phyloP scores from a whole-genome alignment of 2,113 vertebrate genomes.

The Gasterosteus nipponicus region DNA sequence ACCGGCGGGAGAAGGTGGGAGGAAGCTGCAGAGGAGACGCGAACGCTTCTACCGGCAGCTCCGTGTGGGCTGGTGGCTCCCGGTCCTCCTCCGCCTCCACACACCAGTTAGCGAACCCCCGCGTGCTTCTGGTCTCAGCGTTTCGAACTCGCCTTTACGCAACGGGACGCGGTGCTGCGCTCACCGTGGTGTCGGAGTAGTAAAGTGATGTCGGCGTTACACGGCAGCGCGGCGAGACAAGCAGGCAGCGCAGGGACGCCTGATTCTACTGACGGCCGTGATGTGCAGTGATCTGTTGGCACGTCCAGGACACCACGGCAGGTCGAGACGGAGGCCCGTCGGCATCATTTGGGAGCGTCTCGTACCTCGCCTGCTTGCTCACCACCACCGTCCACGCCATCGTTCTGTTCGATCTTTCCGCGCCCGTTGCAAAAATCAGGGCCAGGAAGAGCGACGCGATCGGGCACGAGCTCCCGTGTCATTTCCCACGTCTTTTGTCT shows the following conservation, averaged over 20 bases:
- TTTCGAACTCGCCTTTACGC: conserved; percentile 56
- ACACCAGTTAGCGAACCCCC: conserved; percentile 68
- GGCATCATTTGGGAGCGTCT: neutral
- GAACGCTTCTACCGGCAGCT: conserved; percentile 57
- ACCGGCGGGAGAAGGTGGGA: conserved; percentile 66
- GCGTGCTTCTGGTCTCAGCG: conserved; percentile 63
- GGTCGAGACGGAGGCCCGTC: conserved; percentile 4
- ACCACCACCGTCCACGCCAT: neutral
- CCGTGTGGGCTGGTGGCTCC: conserved; percentile 74
- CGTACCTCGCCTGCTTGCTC: neutral
- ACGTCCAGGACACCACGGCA: neutral
- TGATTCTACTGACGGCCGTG: neutral
- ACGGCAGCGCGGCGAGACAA: neutral
- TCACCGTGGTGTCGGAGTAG: conserved; percentile 14
- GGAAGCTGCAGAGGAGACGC: conserved; percentile 55
- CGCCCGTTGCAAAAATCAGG: too few relatives aligned
- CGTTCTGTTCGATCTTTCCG: conserved; percentile 23
- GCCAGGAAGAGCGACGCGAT: conserved; percentile 73
- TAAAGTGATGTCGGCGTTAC: conserved; percentile 8
- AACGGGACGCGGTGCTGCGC: conserved; percentile 38
- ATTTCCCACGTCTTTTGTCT: conserved; percentile 78
- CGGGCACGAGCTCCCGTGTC: conserved; percentile 66
- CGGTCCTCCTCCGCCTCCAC: conserved; percentile 67
- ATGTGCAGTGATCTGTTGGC: neutral
- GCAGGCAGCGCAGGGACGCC: neutral